phyloP scores from a whole-genome alignment of 2,888 invertebrate genomes.

The Argyra leucocephala region DNA sequence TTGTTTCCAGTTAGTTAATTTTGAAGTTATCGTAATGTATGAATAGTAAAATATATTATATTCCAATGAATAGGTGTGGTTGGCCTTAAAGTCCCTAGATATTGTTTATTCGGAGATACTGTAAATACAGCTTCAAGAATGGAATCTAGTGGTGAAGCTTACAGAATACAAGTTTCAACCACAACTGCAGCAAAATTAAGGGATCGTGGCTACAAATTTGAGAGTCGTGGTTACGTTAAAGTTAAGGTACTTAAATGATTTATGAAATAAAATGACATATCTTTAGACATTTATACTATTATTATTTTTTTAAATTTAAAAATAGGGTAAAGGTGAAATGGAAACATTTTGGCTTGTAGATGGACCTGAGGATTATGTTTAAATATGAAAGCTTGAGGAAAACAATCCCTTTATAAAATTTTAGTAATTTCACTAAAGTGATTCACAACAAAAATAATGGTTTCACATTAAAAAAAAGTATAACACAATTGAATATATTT shows the following conservation, averaged over 20 bases:
- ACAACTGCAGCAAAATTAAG: slow-evolving; percentile 59
- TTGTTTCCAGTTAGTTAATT: neutral
- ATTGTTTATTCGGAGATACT: slow-evolving; percentile 83
- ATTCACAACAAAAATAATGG: too few relatives aligned
- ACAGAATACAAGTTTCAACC: slow-evolving; percentile 67
- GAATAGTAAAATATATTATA: too few relatives aligned
- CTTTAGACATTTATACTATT: neutral
- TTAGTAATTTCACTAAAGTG: too few relatives aligned
- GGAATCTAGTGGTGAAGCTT: slow-evolving; percentile 61
- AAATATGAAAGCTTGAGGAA: too few relatives aligned
- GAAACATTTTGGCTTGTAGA: slow-evolving; percentile 69
- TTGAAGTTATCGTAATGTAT: too few relatives aligned
- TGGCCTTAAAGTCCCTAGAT: slow-evolving; percentile 72
- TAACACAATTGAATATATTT: too few relatives aligned
- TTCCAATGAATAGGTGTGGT: slow-evolving; percentile 50
- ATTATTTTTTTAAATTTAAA: slow-evolving; percentile 12
- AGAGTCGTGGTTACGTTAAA: slow-evolving; percentile 62
- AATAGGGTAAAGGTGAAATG: slow-evolving; percentile 79
- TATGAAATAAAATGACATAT: neutral
- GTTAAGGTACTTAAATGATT: slow-evolving; percentile 57
- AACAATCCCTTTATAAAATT: too few relatives aligned
- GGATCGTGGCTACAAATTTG: slow-evolving; percentile 54
- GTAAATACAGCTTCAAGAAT: slow-evolving; percentile 86
- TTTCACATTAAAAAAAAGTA: too few relatives aligned
- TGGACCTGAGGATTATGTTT: slow-evolving; percentile 42